Base-by-base conservation (phyloP, 64 coral and sea anemone genomes). In the Platygyra sinensis region DNA sequence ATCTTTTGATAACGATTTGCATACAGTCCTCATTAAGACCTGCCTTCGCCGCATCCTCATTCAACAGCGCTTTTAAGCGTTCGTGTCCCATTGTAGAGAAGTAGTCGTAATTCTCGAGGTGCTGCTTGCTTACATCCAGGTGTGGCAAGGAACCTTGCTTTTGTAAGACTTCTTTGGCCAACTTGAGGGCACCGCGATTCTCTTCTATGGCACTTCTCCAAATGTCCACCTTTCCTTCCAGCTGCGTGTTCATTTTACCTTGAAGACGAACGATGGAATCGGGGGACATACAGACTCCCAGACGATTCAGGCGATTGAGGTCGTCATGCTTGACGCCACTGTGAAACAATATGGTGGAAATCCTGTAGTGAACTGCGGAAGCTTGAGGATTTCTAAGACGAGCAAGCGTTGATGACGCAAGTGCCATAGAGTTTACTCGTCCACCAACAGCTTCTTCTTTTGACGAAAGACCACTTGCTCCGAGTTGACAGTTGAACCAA, bases 271-370 rank as follows among this genome's bases (percentile, higher is more conserved):
- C 33, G 15, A 74, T 74, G 5, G 63, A 36, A 55, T 73, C 42
- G 19, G 84, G n/a, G 7, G 84, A 87, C 84, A 87, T 87, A 15
- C 63, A 72, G 4, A 73, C n/a, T 87, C 84, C 84, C 24, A 74
- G 52, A 24, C 69, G 38, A 71, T 87, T 87, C 20, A 87, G 46
- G 10, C 65, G 84, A 14, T 18, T 67, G 20, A 84, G 42, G 46
- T 87, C 84, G 22, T 87, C 67, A 22, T 87, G 46, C 22, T 72
- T 67, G 5, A 72, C 67, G 24, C 83, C 83, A n/a, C 83, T 87
- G 67, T 84, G 80, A 28, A 87, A 87, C 52, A 87, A 72, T 36
- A 87, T 69, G 2, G 83, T 87, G 2, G 83, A 72, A 72, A 87
- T 42, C 20, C 84, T 49, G 67, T 87, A 87, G 12, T 87, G 84